Evolutionary conservation across 2,113 vertebrate species (phyloP), one percentile per base, ranked within the genome.

Genomic region (Echinops telfairi): DNA sequence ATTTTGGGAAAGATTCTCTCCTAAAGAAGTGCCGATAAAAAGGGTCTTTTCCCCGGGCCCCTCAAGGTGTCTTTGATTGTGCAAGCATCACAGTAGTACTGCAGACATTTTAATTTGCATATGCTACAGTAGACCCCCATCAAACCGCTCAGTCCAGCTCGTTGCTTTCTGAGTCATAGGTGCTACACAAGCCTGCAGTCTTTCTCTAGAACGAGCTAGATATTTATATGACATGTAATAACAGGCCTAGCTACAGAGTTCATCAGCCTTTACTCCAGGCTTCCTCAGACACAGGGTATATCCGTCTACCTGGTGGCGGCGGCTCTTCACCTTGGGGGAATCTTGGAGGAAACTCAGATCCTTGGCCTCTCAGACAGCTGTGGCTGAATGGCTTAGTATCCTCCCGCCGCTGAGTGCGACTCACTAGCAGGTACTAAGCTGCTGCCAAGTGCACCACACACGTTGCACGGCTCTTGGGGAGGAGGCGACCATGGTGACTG

Each of bases 121-220:
- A 57, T 82, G 85, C 92, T 96, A 93, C 94, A 92, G 83, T 88
- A 88, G 92, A 96, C 92, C 79, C 47, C 89, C 43, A 60, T 27
- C 66, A 76, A 77, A 91, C 89, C 84, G 90, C 87, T 95, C 92
- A 90, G 93, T 94, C 92, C 78, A 95, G 17, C 38, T 96, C 66
- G 77, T 36, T 96, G 79, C 36, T 10, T 95, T 95, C 87, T 53
- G 86, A 97, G 94, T 96, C 96, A 96, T 96, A 97, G 97, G 97
- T 98, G 98, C 97, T 98, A 96, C 43, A 92, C 88, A 83, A 73
- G 92, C 88, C 87, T 93, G 96, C 95, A 92, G 94, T 90, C 86
- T 64, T 88, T 87, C 62, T 80, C 84, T 81, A 86, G 90, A 75
- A 82, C 83, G 90, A 58, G 75, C 81, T 86, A 8, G 47, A 70